Evolutionary conservation across 2,113 vertebrate genomes (phyloP).

Genomic region (Catagonus wagneri): DNA sequence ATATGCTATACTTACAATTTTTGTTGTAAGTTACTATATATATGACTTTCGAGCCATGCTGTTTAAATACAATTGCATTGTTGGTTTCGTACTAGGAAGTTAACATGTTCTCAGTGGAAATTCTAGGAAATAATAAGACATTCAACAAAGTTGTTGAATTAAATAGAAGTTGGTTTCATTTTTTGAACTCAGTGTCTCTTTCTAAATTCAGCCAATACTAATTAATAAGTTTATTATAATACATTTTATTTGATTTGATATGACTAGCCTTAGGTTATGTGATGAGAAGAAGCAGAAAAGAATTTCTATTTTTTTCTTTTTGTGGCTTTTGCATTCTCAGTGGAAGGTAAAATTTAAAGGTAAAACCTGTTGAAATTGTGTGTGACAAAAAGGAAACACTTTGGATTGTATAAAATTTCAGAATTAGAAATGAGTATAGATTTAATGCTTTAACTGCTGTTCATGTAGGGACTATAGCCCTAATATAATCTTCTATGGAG

Average conservation of each 20-base stretch:
- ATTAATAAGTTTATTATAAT: neutral
- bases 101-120: neutral
- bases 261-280: neutral
- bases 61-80: neutral
- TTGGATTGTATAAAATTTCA: neutral
- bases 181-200: neutral
- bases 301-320: neutral
- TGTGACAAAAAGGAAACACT: slow-evolving; percentile 11
- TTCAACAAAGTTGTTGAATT: neutral
- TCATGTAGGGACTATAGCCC: neutral
- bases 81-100: neutral
- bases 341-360: slow-evolving; percentile 1
- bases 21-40: neutral
- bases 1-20: neutral
- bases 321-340: neutral
- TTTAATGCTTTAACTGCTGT: neutral
- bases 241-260: neutral
- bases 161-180: neutral
- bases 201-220: neutral
- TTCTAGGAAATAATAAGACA: neutral
- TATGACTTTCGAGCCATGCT: neutral
- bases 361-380: neutral
- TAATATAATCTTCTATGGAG: neutral
- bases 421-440: neutral
- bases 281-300: neutral